These are phyloP conservation scores for Xiphydria camelus DNA, from an alignment of 2,888 invertebrate genomes.

Conservation along the genomic window DNA sequence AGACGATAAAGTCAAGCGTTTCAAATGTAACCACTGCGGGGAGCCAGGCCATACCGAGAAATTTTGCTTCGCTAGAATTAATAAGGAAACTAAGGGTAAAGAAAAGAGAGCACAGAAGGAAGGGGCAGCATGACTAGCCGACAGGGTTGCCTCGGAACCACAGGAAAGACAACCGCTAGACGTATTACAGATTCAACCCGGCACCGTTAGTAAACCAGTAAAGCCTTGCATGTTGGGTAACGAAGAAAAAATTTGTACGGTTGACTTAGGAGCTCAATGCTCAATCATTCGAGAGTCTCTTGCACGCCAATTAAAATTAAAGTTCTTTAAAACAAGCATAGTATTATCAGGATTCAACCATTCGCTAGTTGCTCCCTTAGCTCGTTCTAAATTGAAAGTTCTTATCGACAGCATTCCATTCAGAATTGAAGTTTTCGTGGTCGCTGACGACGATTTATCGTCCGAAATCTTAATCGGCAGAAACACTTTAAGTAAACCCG, in stretches of 20 bases:
- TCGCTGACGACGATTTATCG: constrained; percentile 18
- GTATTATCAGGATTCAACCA: constrained; percentile 21
- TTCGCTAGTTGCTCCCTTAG: constrained; percentile 18
- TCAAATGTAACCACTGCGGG: constrained; percentile 10
- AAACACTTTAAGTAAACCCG: constrained; percentile 18
- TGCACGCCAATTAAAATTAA: constrained; percentile 15
- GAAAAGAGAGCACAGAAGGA: background rate
- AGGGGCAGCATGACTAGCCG: constrained; percentile 5
- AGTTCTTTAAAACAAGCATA: constrained; percentile 12
- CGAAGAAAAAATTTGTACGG: constrained; percentile 13
- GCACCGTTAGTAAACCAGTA: constrained; percentile 12
- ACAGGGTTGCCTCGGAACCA: background rate
- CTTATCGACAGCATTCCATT: constrained; percentile 19
- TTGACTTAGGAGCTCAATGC: constrained; percentile 28
- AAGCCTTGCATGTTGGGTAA: constrained; percentile 18
- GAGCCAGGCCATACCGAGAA: constrained; percentile 1
- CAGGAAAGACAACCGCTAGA: too few species aligned
- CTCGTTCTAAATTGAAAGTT: constrained; percentile 12
- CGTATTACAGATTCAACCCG: constrained; percentile 5
- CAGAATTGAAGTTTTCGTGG: constrained; percentile 20
- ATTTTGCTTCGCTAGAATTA: constrained; percentile 12
- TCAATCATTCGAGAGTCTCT: constrained; percentile 24
- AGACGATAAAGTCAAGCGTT: background rate
- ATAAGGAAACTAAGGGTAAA: constrained; percentile 3
- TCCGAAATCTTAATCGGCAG: constrained; percentile 23